Percentiles rank a stretch among this genome's conserved stretches.
Conservation (phyloP, 1,140 invertebrate species). For the Drosophila athabasca region DNA sequence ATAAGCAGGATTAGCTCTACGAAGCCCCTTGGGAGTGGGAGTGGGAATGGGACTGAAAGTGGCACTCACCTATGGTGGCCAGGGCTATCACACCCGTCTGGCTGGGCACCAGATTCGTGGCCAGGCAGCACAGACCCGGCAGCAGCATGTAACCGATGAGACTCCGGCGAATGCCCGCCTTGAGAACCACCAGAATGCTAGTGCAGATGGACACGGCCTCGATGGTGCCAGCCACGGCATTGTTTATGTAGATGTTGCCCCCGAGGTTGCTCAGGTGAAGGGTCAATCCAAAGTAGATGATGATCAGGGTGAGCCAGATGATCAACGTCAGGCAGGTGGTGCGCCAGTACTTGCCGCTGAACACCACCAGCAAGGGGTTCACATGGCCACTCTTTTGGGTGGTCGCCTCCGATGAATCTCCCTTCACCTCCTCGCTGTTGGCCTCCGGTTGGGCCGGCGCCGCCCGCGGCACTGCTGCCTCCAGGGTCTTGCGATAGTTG, state of each 20-base stretch:
- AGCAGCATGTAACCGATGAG: slow-evolving; percentile 87
- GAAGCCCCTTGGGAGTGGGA: no score
- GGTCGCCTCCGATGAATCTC: background rate
- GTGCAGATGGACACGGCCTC: slow-evolving; percentile 88
- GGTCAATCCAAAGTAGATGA: slow-evolving; percentile 89
- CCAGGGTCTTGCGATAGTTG: slow-evolving; percentile 87
- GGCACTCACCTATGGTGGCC: slow-evolving; percentile 84
- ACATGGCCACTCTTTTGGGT: slow-evolving; percentile 33
- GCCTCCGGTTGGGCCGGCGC: slow-evolving; percentile 23
- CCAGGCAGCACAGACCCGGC: slow-evolving; percentile 87
- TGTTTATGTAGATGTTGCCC: slow-evolving; percentile 88
- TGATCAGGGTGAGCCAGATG: slow-evolving; percentile 89
- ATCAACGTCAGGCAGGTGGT: slow-evolving; percentile 87
- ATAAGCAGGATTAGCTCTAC: background rate
- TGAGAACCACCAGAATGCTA: slow-evolving; percentile 88
- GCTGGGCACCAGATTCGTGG: slow-evolving; percentile 85
- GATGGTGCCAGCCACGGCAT: slow-evolving; percentile 87
- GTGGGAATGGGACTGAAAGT: background rate
- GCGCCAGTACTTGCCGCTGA: slow-evolving; percentile 86
- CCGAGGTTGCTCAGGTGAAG: slow-evolving; percentile 88
- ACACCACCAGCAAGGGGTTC: slow-evolving; percentile 86
- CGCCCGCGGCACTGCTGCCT: slow-evolving; percentile 66
- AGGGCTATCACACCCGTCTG: slow-evolving; percentile 84
- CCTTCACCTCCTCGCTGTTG: slow-evolving; percentile 19
- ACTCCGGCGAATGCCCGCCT: slow-evolving; percentile 87